phyloP scores from a whole-genome alignment of 2,888 invertebrate species.

The Meandrusa payeni region DNA sequence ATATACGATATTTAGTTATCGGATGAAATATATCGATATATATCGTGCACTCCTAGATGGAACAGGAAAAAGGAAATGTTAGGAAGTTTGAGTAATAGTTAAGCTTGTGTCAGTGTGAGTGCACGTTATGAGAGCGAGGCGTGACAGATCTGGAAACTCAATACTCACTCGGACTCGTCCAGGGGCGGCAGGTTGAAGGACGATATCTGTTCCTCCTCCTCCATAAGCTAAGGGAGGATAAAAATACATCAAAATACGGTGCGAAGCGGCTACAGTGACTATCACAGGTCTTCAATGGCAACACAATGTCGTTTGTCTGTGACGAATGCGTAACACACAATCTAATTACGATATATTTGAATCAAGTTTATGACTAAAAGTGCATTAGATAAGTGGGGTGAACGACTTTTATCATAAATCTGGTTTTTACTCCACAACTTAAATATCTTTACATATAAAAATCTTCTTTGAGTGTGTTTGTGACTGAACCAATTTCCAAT shows the following conservation, averaged over 20 bases:
- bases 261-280: conserved; percentile 69
- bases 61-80: background rate
- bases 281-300: conserved; percentile 32
- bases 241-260: conserved; percentile 72
- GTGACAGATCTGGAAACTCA: conserved; percentile 5
- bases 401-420: no score
- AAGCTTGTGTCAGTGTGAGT: background rate
- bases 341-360: no score
- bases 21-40: no score
- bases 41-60: background rate
- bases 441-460: no score
- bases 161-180: conserved; percentile 64
- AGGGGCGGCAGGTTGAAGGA: conserved; percentile 62
- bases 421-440: no score
- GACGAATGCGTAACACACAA: no score
- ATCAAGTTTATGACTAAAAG: no score
- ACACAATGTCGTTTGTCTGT: no score
- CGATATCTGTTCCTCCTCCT: conserved; percentile 60
- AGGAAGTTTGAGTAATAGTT: background rate
- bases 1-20: no score
- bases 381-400: no score
- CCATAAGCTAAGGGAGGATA: conserved; percentile 65
- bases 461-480: no score
- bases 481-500: no score
- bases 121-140: background rate